Base-by-base conservation (phyloP, 2,113 vertebrate species). In the Sorex fumeus region DNA sequence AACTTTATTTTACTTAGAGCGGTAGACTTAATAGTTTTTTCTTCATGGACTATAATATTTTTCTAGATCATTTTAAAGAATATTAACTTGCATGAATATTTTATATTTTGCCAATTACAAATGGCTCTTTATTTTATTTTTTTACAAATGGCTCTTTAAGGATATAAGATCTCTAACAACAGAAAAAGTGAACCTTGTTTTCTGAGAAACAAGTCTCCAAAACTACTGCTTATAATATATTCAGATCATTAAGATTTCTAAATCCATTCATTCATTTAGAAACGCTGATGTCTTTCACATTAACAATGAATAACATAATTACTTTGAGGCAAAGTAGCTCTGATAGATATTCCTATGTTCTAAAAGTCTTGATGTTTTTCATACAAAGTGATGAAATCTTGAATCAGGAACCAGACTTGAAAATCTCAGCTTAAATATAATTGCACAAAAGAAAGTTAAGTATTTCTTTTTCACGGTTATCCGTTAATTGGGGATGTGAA, bases 331-430 rank as follows among this genome's bases (percentile, higher is more conserved):
- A 75, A 43, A 89, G 64, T 82, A 81, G 92, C 28, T 50, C 82
- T 79, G 12, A 60, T 93, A 36, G 78, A 36, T 15, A 34, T 15
- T 84, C 19, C 8, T 57, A 1, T 50, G 3, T 92, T 79, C 87
- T 66, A 23, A 64, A 9, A 71, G 15, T 40, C 32, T 87, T 90
- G 25, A 19, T 36, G 78, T 72, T 28, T 84, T 91, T 78, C 36
- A 43, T 91, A 50, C 6, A 77, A 77, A 87, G 87, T 87, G 5
- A 84, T 72, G 80, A 27, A 66, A 91, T 89, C 10, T 95, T 89
- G 5, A 8, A 67, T 91, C 19, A 82, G 57, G 34, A 93, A 67
- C 18, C 28, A 36, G 28, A 69, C 76, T 89, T 77, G 34, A 86
- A 86, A 94, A 74, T 83, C 21, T 16, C 12, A 15, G 53, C 53